Evolutionary conservation across 2,888 invertebrate species (phyloP).

Genomic region (Piscicola geometra): DNA sequence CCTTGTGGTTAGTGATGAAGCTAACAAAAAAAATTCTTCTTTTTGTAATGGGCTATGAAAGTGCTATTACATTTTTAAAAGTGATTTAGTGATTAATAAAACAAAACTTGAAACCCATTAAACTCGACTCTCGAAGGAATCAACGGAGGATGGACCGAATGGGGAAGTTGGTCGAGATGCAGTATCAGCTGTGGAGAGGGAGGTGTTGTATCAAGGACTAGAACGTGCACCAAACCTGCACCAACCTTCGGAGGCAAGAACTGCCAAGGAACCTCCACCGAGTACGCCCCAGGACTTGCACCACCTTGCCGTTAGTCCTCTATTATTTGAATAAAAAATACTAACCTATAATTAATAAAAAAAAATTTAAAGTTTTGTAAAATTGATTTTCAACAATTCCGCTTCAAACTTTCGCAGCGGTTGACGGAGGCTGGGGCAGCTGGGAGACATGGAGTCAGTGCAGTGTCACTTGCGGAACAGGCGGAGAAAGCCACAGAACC

Average conservation of each 20-base stretch:
- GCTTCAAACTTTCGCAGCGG: constrained; percentile 5
- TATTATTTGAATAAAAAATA: background rate
- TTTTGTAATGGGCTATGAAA: too few relatives aligned
- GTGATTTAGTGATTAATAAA: too few relatives aligned
- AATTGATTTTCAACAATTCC: too few relatives aligned
- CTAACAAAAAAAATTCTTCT: background rate
- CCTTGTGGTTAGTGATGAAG: constrained; percentile 32
- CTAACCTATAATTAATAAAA: too few relatives aligned
- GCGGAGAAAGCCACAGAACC: constrained; percentile 47
- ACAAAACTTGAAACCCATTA: too few relatives aligned
- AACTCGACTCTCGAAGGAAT: too few relatives aligned
- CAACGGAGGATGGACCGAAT: constrained; percentile 40
- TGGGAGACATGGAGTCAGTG: constrained; percentile 39
- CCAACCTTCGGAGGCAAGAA: constrained; percentile 35
- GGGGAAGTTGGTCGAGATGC: constrained; percentile 39
- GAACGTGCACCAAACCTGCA: constrained; percentile 37
- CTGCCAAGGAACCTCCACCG: constrained; percentile 33
- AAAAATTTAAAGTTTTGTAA: too few relatives aligned
- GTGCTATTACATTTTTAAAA: too few relatives aligned
- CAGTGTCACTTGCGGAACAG: constrained; percentile 37
- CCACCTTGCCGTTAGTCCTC: constrained; percentile 33
- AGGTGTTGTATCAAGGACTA: constrained; percentile 30
- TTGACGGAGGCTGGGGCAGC: constrained; percentile 39
- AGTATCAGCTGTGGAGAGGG: constrained; percentile 38
- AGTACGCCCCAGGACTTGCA: constrained; percentile 32